Conservation (phyloP, 2,113 vertebrate species). For the Barnardius zonarius region DNA sequence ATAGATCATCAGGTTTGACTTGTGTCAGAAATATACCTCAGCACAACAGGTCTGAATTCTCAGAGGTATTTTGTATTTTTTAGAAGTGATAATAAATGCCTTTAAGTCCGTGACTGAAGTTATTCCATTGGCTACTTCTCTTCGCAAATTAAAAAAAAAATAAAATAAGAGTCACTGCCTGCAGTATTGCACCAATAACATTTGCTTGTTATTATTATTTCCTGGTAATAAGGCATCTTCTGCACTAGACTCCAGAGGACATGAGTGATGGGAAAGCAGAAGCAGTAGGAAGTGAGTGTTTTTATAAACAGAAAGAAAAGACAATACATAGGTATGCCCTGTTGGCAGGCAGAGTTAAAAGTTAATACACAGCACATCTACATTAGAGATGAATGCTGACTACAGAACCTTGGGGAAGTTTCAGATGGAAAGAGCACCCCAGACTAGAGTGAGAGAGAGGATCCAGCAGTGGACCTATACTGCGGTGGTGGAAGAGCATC, state of each 20-base stretch:
- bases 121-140: background rate
- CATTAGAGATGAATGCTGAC: background rate
- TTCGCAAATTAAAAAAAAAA: background rate
- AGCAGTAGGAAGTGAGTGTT: background rate
- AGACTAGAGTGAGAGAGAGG: background rate
- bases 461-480: rapidly evolving
- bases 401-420: background rate
- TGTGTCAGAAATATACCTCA: background rate
- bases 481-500: background rate
- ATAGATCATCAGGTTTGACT: background rate
- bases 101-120: background rate
- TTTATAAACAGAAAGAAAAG: background rate
- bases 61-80: background rate
- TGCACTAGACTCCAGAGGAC: background rate
- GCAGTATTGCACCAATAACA: background rate
- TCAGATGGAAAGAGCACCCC: background rate
- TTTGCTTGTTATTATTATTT: background rate
- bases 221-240: background rate
- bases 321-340: background rate
- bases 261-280: background rate
- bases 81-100: background rate
- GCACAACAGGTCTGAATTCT: background rate
- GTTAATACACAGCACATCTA: background rate
- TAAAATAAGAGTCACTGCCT: background rate
- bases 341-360: background rate